Evolutionary conservation across 2,888 invertebrate genomes (phyloP).

Genomic region (Eupithecia dodoneata): DNA sequence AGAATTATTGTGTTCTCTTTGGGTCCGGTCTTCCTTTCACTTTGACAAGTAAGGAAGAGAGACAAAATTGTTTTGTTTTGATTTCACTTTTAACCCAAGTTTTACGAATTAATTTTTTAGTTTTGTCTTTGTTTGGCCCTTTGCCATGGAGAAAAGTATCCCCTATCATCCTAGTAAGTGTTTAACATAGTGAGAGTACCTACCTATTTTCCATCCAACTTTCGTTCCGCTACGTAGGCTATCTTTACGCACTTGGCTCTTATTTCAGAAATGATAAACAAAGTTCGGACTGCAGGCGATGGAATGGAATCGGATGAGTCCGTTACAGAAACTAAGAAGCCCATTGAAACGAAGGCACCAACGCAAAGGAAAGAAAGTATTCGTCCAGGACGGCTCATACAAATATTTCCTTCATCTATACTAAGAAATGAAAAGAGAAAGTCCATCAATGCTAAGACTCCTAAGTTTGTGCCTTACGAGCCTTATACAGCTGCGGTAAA

Average conservation of each 20-base stretch:
- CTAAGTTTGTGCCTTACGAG: constrained; percentile 94
- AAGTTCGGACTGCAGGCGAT: constrained; percentile 88
- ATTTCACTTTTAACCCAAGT: not conserved
- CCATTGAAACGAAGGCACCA: constrained; percentile 34
- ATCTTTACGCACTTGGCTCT: not conserved
- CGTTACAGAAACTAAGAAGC: constrained; percentile 57
- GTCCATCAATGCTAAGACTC: constrained; percentile 85
- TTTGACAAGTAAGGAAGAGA: not conserved
- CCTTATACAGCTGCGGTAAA: constrained; percentile 94
- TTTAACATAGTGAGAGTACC: not conserved
- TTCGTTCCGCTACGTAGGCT: constrained; percentile 20
- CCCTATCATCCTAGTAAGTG: constrained; percentile 63
- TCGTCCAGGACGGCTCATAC: constrained; percentile 65
- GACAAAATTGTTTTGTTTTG: not conserved
- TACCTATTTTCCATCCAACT: constrained; percentile 14
- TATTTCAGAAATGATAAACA: constrained; percentile 69
- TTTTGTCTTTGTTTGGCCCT: not conserved
- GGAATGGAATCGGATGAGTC: constrained; percentile 88
- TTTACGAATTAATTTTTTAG: not conserved
- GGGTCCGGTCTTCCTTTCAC: too few species aligned
- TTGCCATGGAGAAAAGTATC: constrained; percentile 58
- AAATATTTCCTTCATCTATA: constrained; percentile 85
- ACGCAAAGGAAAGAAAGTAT: constrained; percentile 55
- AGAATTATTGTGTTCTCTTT: too few species aligned
- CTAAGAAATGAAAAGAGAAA: constrained; percentile 83